Percentiles rank a stretch among this genome's conserved stretches.
Conservation (phyloP, 2,113 vertebrate genomes). For the Microcebus murinus region DNA sequence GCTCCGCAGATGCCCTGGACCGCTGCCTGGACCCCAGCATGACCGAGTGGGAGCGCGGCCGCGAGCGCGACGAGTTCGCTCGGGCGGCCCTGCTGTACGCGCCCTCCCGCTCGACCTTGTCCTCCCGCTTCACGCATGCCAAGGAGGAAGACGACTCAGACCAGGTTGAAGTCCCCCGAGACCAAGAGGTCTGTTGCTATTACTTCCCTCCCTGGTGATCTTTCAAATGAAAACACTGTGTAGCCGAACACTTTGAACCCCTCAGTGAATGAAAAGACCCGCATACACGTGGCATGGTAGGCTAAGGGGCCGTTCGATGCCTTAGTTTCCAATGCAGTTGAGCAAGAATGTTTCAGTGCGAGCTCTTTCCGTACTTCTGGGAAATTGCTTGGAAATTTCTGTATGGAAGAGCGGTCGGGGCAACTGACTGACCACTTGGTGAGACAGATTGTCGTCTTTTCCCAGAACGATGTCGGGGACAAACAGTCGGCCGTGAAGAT, state of each 20-base stretch:
- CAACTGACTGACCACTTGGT: not conserved
- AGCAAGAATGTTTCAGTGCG: not conserved
- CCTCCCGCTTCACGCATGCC: slow-evolving; percentile 92
- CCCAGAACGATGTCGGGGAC: slow-evolving; percentile 90
- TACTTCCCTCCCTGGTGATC: not conserved
- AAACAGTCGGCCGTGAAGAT: slow-evolving; percentile 93
- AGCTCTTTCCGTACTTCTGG: not conserved
- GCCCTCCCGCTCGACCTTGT: slow-evolving; percentile 86
- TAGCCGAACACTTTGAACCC: not conserved
- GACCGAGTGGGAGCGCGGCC: slow-evolving; percentile 94
- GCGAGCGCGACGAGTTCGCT: slow-evolving; percentile 93
- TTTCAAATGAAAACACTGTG: not conserved
- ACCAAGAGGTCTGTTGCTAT: slow-evolving; percentile 89
- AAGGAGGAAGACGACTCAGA: slow-evolving; percentile 88
- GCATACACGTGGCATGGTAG: not conserved
- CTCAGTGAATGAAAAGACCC: not conserved
- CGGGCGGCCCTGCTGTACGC: slow-evolving; percentile 91
- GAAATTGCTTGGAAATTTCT: not conserved
- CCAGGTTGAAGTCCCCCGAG: slow-evolving; percentile 89
- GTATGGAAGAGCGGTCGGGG: not conserved
- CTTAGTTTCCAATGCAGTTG: not conserved
- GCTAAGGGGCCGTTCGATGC: not conserved
- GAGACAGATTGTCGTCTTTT: slow-evolving; percentile 41
- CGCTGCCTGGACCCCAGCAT: slow-evolving; percentile 87
- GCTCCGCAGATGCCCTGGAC: slow-evolving; percentile 84